Percentiles rank a stretch among this genome's conserved stretches.
Conservation (phyloP, 2,888 invertebrate species). For the Galerucella nymphaeae region DNA sequence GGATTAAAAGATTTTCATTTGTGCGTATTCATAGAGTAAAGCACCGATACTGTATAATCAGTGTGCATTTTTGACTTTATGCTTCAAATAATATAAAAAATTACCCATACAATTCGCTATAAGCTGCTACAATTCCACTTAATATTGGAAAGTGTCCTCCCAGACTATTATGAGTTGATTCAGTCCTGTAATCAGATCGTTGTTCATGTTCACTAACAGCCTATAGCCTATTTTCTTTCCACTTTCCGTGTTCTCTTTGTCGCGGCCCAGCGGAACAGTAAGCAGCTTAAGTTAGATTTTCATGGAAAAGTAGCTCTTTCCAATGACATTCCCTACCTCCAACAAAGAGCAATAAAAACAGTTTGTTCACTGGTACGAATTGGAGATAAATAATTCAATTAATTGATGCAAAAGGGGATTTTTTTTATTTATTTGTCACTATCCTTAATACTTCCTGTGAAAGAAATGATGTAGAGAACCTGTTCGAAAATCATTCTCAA, state of each 20-base stretch:
- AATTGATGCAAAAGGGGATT: background rate
- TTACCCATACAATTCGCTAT: background rate
- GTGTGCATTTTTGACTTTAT: no score
- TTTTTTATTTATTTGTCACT: background rate
- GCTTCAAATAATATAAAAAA: background rate
- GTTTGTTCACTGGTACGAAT: conserved; percentile 27
- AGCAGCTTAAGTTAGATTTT: conserved; percentile 37
- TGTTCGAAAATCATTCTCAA: no score
- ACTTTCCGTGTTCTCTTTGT: conserved; percentile 43
- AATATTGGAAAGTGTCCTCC: background rate
- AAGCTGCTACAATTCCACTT: background rate
- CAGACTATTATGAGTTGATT: conserved; percentile 32
- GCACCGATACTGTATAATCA: no score
- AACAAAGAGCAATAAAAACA: conserved; percentile 22
- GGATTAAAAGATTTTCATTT: no score
- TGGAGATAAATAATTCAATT: conserved; percentile 28
- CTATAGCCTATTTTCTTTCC: conserved; percentile 49
- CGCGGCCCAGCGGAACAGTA: conserved; percentile 28
- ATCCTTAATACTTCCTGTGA: no score
- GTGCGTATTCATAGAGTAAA: no score
- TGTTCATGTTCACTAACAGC: conserved; percentile 55
- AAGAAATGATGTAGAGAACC: no score
- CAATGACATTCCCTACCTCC: background rate
- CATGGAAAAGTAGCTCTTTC: conserved; percentile 24
- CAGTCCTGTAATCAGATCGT: conserved; percentile 52